Evolutionary conservation across 2,888 invertebrate species (phyloP), one percentile per base, ranked within the genome.

Genomic region (Agelastica alni): DNA sequence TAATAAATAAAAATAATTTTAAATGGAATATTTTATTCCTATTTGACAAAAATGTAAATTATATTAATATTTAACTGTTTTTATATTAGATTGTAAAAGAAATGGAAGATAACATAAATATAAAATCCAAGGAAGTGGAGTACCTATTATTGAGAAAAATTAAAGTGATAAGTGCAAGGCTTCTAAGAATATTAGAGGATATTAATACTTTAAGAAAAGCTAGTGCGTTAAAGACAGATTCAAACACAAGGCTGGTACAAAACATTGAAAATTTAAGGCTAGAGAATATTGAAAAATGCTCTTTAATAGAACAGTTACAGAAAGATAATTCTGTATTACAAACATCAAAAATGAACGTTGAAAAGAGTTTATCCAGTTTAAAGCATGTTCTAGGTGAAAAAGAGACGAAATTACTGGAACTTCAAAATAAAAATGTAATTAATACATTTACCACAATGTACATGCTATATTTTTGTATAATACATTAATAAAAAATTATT

Each of bases 211-310:
- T 75, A 5, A 72, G 70, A 56, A 59, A 52, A 9, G 68, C 71
- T 32, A 60, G 63, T 37, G 28, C 57, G 13, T 42, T 70, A 9
- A 73, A 71, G 53, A 60, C 58, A 13, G 70, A 70, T 44, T 64
- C 67, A 5, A 68, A 58, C 54, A 36, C 64, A 37, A 56, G 61
- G 13, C 56, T 76, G n/a, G 48, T 68, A 3, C 64, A 66, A 51
- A 66, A 65, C 14, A 61, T 75, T 58, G 73, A 75, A 59, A 66
- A 65, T 47, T 56, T 75, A 16, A 62, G 69, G 34, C 18, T 70
- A 4, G 75, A 76, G 56, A 70, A 69, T 28, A 61, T 67, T 6
- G 63, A 66, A 30, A 67, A 67, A 43, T 43, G 59, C 3, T 63
- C 62, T 22, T 42, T 62, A 6, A 68, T 74, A 4, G 61, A 70